phyloP scores from a whole-genome alignment of 2,113 vertebrate genomes.

The Thalassoma bifasciatum region DNA sequence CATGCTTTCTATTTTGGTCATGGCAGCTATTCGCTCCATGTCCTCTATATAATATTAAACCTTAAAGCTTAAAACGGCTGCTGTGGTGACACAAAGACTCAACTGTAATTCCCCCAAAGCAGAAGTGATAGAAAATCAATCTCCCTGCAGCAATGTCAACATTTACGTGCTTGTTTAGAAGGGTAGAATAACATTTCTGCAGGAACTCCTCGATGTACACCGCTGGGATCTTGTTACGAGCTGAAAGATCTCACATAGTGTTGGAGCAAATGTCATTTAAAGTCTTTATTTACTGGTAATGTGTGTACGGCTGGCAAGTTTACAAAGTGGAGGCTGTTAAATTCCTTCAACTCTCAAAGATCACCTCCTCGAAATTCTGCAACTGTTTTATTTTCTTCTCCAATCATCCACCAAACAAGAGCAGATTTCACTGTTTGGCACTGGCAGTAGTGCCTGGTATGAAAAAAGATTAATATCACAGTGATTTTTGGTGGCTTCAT shows the following conservation, averaged over 20 bases:
- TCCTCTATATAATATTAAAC: conserved; percentile 18
- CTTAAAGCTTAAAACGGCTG: conserved; percentile 5
- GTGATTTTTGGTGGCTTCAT: too few relatives aligned
- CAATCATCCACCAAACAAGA: too few relatives aligned
- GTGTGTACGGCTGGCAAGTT: conserved; percentile 19
- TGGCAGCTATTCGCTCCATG: not conserved
- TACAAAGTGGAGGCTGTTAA: not conserved
- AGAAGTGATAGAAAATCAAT: conserved; percentile 16
- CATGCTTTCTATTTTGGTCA: conserved; percentile 44
- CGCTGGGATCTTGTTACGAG: conserved; percentile 24
- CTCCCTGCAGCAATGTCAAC: conserved; percentile 8
- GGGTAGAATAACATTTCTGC: conserved; percentile 1
- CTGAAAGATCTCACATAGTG: not conserved
- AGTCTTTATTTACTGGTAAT: conserved; percentile 2
- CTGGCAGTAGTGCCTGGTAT: too few relatives aligned
- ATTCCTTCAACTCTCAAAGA: not conserved
- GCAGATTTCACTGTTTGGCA: too few relatives aligned
- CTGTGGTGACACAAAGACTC: not conserved
- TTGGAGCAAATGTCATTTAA: conserved; percentile 2
- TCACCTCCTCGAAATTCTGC: conserved; percentile 13
- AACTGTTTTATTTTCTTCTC: too few relatives aligned
- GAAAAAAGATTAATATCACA: too few relatives aligned
- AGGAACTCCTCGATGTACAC: not conserved
- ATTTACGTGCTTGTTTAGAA: too few relatives aligned
- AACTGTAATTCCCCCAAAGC: conserved; percentile 7